Base-by-base conservation (phyloP, 2,797 vertebrate genomes). In the Chromobotia macracanthus region DNA sequence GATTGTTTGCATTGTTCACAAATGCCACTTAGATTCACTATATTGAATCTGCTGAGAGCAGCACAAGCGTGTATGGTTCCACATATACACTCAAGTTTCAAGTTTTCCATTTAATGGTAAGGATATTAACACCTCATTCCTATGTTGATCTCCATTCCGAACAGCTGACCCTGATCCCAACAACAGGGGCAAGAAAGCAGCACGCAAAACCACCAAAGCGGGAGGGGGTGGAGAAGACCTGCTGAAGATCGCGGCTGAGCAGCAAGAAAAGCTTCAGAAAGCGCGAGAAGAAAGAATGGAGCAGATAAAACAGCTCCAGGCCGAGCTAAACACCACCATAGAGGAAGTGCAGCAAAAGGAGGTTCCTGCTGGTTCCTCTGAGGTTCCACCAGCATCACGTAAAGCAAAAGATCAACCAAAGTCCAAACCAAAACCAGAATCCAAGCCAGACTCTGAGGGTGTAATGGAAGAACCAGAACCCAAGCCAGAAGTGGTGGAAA, bases 171-270 rank as follows among this genome's bases (percentile, higher is more conserved):
- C 71, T 4, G 90, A 93, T 67, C 89, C 88, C 58, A 90, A 83
- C 50, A 23, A 67, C 3, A 38, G 3, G 0, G 89, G 89, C 46
- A 94, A 93, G 82, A 94, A 93, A 84, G 91, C 90, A 86, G 84
- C 58, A 65, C 90, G 92, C 56, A 94, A 93, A 90, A 91, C 91
- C 66, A 94, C 93, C 55, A 87, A 87, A 68, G 92, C 91, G 13
- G 92, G 92, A 60, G 92, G 93, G 5, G 85, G 89, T 31, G 86
- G 88, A 56, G 77, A 55, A 0, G 88, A 93, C 3, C 81, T 94
- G 67, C 61, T 86, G 67, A 90, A 55, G 84, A 88, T 93, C n/a
- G 93, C 92, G 3, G 64, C 89, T 10, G 91, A 92, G 65, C 93
- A 94, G 84, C 80, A 90, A 12, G 88, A 76, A 0, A 92, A 92